phyloP scores from a whole-genome alignment of 2,113 vertebrate species.

The Pseudopipra pipra region DNA sequence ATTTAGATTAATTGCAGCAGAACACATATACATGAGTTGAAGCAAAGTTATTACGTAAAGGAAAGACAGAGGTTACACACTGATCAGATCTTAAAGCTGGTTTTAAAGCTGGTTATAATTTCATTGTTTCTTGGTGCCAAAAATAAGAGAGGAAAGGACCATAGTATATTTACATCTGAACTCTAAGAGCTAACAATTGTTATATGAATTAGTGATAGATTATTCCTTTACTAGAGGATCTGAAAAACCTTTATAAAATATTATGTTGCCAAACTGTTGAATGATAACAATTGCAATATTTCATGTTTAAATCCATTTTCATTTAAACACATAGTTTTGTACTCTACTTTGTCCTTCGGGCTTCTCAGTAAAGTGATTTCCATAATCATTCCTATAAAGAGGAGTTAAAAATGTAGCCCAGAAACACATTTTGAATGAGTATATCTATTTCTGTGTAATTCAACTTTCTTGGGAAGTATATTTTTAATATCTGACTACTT shows the following conservation, averaged over 20 bases:
- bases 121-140: not conserved
- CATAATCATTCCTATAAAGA: slow-evolving; percentile 59
- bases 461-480: slow-evolving; percentile 48
- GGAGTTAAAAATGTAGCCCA: slow-evolving; percentile 59
- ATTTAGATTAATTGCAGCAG: not conserved
- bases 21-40: not conserved
- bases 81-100: not conserved
- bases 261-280: slow-evolving; percentile 55
- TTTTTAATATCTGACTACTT: slow-evolving; percentile 59
- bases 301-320: slow-evolving; percentile 68
- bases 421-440: slow-evolving; percentile 42
- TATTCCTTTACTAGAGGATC: not conserved
- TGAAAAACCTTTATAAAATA: slow-evolving; percentile 44
- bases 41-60: not conserved
- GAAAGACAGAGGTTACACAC: not conserved
- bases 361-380: slow-evolving; percentile 60
- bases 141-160: not conserved
- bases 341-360: slow-evolving; percentile 45
- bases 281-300: slow-evolving; percentile 61
- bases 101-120: not conserved
- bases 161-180: not conserved
- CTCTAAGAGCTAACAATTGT: slow-evolving; percentile 6
- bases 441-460: slow-evolving; percentile 55
- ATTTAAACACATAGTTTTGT: slow-evolving; percentile 58
- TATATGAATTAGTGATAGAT: slow-evolving; percentile 35